Percentiles rank a stretch among this genome's conserved stretches.
Evolutionary conservation across 2,797 vertebrate species (phyloP).

Genomic region (Falco novaeseelandiae): DNA sequence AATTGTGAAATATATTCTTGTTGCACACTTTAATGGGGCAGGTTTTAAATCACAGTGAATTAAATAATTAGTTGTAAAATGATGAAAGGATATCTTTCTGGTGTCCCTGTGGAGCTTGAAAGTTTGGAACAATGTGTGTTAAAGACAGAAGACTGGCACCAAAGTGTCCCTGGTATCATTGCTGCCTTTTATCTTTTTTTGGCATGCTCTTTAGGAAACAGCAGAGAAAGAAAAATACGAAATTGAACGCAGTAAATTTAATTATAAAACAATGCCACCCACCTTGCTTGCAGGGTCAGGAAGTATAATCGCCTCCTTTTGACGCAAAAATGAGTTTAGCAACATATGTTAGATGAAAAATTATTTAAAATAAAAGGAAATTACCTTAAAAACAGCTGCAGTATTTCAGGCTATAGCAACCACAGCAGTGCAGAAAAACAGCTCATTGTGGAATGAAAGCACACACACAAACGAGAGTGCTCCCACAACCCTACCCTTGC

Average conservation of each 20-base stretch:
- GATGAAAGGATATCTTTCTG: slow-evolving; percentile 13
- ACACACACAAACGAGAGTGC: neutral
- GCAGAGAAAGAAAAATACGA: slow-evolving; percentile 56
- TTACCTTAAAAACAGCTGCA: slow-evolving; percentile 62
- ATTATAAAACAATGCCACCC: slow-evolving; percentile 75
- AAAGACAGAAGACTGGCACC: neutral
- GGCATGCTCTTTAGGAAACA: slow-evolving; percentile 58
- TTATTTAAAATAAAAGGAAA: slow-evolving; percentile 77
- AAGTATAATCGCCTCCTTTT: slow-evolving; percentile 72
- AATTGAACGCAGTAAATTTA: slow-evolving; percentile 57
- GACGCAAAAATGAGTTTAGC: slow-evolving; percentile 70
- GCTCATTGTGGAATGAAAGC: slow-evolving; percentile 8
- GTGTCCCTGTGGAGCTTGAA: slow-evolving; percentile 8
- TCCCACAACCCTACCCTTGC: neutral
- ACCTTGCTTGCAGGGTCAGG: slow-evolving; percentile 75
- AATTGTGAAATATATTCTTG: neutral
- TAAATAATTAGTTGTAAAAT: neutral
- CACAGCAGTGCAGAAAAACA: slow-evolving; percentile 35
- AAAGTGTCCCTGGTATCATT: slow-evolving; percentile 4
- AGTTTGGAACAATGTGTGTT: slow-evolving; percentile 20
- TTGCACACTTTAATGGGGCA: neutral
- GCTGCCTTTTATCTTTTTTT: slow-evolving; percentile 51
- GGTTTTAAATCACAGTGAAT: slow-evolving; percentile 32
- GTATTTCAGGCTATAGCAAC: slow-evolving; percentile 7
- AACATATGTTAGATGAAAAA: slow-evolving; percentile 58